Base-by-base conservation (phyloP, 2,888 invertebrate species). In the Dendrolimus houi region DNA sequence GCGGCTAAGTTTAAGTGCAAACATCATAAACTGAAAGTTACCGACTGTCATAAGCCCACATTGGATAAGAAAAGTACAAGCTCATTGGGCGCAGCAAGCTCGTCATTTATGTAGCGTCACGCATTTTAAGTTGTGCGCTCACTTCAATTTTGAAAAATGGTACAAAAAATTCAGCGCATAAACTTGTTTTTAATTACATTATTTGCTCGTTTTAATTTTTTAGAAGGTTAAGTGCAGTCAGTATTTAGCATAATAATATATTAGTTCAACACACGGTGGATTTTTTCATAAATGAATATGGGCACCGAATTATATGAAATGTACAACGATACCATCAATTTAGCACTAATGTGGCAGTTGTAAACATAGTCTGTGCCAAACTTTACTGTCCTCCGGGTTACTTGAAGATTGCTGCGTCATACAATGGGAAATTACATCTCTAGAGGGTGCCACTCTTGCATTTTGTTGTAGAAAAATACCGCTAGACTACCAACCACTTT, bases 191-290 rank as follows among this genome's bases (percentile, higher is more conserved):
- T 29, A 29, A 29, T 9, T 47, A 47, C 3, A 47, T 47, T 10
- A 47, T 47, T 47, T 47, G 47, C 47, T 47, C 9, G 9, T 9
- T 10, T 47, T 47, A 47, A 10, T 47, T 10, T 47, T 47, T 57
- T 54, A 1, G 9, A 55, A 54, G 41, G 6, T 53, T 42, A 52
- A 54, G 55, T 54, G 55, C 56, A 54, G 57, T 53, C 55, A 57
- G 14, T 29, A 29, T 29, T 29, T 29, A 17, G 29, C 29, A 47
- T 47, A 47, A 47, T 9, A 47, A 47, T 10, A 29, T 29, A 55
- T 53, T 54, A 55, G 54, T 57, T 40, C 10, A 41, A 41, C 52
- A 41, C 56, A 52, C 13, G 10, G n/a, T 17, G 53, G 42, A 42
- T 53, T 42, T 29, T 29, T 6, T 3, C 29, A 29, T 29, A 47